Evolutionary conservation across 2,888 invertebrate genomes (phyloP).

Genomic region (Catonia carolina): DNA sequence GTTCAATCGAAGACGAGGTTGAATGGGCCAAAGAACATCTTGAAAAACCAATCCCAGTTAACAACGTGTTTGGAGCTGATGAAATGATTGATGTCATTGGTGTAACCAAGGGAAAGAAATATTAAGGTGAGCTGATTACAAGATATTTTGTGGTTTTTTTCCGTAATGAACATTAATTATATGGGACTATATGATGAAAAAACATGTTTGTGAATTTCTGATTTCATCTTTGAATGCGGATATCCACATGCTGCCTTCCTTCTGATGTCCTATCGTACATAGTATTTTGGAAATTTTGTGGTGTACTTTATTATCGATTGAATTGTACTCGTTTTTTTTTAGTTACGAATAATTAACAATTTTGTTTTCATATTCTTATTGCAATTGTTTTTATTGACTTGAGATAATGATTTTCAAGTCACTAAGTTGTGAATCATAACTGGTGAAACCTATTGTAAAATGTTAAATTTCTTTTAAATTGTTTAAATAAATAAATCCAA

Average conservation of each 20-base stretch:
- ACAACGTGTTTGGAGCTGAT: conserved; percentile 88
- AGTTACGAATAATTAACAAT: too few species aligned
- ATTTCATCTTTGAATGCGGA: conserved; percentile 34
- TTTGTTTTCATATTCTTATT: too few species aligned
- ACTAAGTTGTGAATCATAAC: too few species aligned
- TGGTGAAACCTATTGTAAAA: too few species aligned
- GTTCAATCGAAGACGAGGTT: conserved; percentile 90
- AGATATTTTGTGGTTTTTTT: conserved; percentile 12
- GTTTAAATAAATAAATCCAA: too few species aligned
- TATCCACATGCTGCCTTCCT: conserved; percentile 55
- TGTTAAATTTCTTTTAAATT: too few species aligned
- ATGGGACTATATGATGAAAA: conserved; percentile 45
- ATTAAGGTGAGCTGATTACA: conserved; percentile 67
- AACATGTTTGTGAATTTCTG: conserved; percentile 44
- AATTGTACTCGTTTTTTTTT: too few species aligned
- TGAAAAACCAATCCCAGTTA: conserved; percentile 88
- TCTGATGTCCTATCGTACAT: conserved; percentile 43
- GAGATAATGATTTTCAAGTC: too few species aligned
- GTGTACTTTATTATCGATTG: too few species aligned
- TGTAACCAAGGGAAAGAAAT: conserved; percentile 98
- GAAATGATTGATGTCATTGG: conserved; percentile 99
- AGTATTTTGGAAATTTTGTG: neutral
- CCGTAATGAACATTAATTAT: neutral
- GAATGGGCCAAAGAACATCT: conserved; percentile 95
- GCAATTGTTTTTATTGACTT: too few species aligned